Conservation (phyloP, 1,140 invertebrate genomes). For the Glossosoma conforme region DNA sequence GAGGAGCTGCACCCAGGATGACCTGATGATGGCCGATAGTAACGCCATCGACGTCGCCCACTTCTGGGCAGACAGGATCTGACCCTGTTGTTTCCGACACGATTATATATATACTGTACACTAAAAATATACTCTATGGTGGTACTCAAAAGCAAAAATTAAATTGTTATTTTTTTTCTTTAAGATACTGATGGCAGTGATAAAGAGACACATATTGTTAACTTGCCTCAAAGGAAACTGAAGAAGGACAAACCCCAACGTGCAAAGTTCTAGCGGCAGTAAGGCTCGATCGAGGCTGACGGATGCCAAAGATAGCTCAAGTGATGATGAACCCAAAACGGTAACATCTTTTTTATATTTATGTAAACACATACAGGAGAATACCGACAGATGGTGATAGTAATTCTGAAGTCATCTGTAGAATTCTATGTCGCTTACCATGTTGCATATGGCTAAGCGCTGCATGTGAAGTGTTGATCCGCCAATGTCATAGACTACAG, state of each 20-base stretch:
- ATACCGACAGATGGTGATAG: neutral
- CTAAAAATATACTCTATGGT: neutral
- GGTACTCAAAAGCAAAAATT: too few species aligned
- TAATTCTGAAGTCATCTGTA: neutral
- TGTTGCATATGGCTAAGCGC: neutral
- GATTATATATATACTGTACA: too few species aligned
- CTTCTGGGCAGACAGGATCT: neutral
- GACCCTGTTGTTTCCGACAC: neutral
- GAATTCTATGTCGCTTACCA: neutral
- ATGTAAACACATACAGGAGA: neutral
- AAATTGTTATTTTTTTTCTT: slow-evolving; percentile 8
- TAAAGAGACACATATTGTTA: slow-evolving; percentile 6
- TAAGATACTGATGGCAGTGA: slow-evolving; percentile 14
- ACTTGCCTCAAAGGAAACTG: slow-evolving; percentile 10
- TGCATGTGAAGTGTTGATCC: neutral
- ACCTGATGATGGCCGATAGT: neutral
- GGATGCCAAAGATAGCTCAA: slow-evolving; percentile 2
- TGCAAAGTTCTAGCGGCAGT: slow-evolving; percentile 19
- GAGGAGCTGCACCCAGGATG: too few species aligned
- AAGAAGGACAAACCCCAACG: slow-evolving; percentile 25
- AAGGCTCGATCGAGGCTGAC: neutral
- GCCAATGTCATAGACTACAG: too few species aligned
- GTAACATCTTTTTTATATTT: neutral
- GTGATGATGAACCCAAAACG: slow-evolving; percentile 15
- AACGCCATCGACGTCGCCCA: neutral